Evolutionary conservation across 53 echinoderm and acorn worm genomes (phyloP).

Genomic region (Luidia sarsii): DNA sequence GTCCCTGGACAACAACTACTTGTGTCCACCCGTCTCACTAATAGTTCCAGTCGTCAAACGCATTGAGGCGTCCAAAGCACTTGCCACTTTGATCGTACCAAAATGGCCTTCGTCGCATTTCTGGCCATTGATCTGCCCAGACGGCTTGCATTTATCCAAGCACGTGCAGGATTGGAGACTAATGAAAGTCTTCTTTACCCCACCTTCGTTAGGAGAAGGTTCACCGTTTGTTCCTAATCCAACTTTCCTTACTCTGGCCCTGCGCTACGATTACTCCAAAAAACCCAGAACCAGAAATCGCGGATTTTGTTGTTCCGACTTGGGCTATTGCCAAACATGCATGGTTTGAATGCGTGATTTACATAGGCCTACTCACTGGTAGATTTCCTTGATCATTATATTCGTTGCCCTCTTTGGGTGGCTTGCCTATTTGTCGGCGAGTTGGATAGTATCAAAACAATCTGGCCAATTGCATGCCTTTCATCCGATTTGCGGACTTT

Average conservation of each 20-base stretch:
- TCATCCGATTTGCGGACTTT: background rate
- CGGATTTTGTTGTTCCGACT: constrained; percentile 20
- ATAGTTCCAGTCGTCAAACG: constrained; percentile 35
- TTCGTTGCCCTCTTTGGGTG: background rate
- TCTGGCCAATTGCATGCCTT: background rate
- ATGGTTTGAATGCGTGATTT: background rate
- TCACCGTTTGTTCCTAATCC: constrained; percentile 12
- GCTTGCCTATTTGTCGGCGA: background rate
- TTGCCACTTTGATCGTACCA: constrained; percentile 21
- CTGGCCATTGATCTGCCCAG: constrained; percentile 42
- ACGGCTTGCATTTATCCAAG: constrained; percentile 21
- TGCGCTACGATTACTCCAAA: background rate
- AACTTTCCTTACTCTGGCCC: constrained; percentile 20
- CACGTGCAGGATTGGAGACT: constrained; percentile 37
- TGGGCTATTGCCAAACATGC: background rate
- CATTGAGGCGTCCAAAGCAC: background rate
- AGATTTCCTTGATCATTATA: background rate
- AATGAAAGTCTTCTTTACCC: constrained; percentile 20
- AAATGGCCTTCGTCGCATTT: constrained; percentile 35
- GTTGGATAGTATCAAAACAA: background rate
- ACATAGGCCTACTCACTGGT: background rate
- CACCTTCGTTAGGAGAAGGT: constrained; percentile 18
- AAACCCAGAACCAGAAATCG: background rate
- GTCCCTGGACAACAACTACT: constrained; percentile 31
- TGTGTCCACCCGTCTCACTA: constrained; percentile 42